Evolutionary conservation across 2,797 vertebrate species (phyloP).

Genomic region (Sebastes goodei): DNA sequence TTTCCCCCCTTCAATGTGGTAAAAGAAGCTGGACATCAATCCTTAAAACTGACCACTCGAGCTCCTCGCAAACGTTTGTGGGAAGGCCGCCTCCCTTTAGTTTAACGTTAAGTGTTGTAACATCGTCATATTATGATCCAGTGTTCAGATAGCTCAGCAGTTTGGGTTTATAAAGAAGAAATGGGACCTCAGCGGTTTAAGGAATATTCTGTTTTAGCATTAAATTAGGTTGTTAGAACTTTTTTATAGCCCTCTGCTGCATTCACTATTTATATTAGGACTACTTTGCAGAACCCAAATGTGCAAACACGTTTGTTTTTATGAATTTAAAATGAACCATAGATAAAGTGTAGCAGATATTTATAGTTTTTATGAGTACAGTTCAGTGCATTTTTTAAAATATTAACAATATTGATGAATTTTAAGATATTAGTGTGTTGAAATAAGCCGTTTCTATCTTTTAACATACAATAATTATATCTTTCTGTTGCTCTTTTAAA

Average conservation of each 20-base stretch:
- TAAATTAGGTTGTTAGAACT: slow-evolving; percentile 25
- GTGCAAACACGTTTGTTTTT: too few species aligned
- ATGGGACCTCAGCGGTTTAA: neutral
- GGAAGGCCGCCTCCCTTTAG: slow-evolving; percentile 8
- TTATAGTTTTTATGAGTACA: neutral
- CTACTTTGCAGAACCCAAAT: neutral
- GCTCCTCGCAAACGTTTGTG: slow-evolving; percentile 28
- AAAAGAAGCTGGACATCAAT: slow-evolving; percentile 8
- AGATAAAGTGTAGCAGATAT: too few species aligned
- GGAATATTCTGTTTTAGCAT: slow-evolving; percentile 3
- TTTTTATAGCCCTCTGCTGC: slow-evolving; percentile 12
- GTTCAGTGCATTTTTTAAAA: neutral
- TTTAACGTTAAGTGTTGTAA: neutral
- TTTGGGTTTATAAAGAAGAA: slow-evolving; percentile 3
- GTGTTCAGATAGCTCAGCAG: slow-evolving; percentile 36
- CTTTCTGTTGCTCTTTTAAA: neutral
- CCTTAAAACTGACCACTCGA: slow-evolving; percentile 8
- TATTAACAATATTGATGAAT: neutral
- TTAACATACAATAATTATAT: neutral
- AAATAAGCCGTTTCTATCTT: neutral
- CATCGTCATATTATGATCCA: slow-evolving; percentile 18
- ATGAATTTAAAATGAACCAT: too few species aligned
- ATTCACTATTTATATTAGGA: neutral
- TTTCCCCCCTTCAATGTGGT: slow-evolving; percentile 65
- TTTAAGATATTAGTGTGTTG: neutral